These are phyloP conservation scores for Phytoseiulus persimilis DNA, from an alignment of 2,888 invertebrate species.

Conservation along the genomic window DNA sequence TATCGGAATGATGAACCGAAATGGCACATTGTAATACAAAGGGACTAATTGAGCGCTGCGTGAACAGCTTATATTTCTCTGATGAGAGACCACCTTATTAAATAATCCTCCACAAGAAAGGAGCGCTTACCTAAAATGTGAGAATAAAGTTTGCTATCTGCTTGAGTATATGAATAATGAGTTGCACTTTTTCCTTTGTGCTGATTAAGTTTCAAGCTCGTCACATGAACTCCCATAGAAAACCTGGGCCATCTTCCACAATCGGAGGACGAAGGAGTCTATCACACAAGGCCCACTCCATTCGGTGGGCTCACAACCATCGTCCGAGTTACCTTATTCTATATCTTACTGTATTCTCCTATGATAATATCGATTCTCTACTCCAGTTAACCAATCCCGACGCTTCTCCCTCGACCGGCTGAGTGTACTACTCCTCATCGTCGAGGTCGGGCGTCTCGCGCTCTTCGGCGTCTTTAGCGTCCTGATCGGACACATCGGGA, in stretches of 20 bases:
- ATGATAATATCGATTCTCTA: neutral
- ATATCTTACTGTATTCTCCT: neutral
- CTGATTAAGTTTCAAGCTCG: neutral
- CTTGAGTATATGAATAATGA: conserved; percentile 5
- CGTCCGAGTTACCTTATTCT: neutral
- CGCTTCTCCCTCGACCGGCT: neutral
- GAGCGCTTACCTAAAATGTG: neutral
- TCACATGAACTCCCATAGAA: neutral
- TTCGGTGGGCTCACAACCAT: neutral
- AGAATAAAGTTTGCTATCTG: neutral
- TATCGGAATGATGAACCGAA: neutral
- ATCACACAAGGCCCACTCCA: neutral
- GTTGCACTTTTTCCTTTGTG: neutral
- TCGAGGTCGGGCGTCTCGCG: neutral
- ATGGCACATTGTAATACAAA: conserved; percentile 5
- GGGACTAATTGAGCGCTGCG: neutral
- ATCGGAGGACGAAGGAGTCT: neutral
- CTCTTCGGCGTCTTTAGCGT: neutral
- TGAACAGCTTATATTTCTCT: neutral
- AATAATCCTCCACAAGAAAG: neutral
- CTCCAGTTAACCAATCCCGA: neutral
- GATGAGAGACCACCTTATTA: neutral
- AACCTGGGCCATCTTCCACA: neutral
- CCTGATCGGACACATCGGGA: neutral
- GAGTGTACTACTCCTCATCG: neutral